Base-by-base conservation (phyloP, 2,113 vertebrate species). In the Strix uralensis region DNA sequence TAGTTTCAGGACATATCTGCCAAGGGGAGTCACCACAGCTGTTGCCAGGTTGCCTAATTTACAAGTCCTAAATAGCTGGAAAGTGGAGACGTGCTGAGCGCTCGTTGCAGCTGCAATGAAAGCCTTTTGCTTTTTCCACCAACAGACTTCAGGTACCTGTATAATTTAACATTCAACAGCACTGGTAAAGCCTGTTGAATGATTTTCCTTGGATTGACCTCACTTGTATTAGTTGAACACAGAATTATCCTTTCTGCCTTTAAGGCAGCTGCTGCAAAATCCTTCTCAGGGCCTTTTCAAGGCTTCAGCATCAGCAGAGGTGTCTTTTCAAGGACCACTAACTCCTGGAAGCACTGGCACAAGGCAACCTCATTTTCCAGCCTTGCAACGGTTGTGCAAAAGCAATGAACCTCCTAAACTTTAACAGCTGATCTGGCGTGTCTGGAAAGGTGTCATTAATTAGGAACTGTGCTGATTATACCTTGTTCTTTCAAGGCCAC, bases 301-400 rank as follows among this genome's bases (percentile, higher is more conserved):
- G 44, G 52, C 26, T 81, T 86, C 38, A 44, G 49, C 65, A 70
- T 69, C 38, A 78, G 40, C 55, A 63, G 69, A 79, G 26, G 55
- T 44, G 7, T 22, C 65, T 78, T 73, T 65, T 63, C 49, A 81
- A 89, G 81, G 71, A 47, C 34, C 59, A 49, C 21, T 55, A 36
- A 42, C n/a, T 65, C 40, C 61, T 86, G 55, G n/a, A 54, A 92
- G 49, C 7, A 4, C n/a, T 40, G 46, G 27, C 36, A 88, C 9
- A 73, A 57, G 42, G 32, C 55, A 89, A 27, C 30, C 27, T 70
- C 66, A 22, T 82, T 65, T 82, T 61, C 66, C 61, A 74, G 40
- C 32, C 61, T 26, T 16, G 44, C 3, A 4, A 51, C 2, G 4
- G 26, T 19, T 49, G 8, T 1, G 1, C 0, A 1, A 59, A 47